Evolutionary conservation across 1,140 invertebrate genomes (phyloP).

Genomic region (Bombus difficillimus): DNA sequence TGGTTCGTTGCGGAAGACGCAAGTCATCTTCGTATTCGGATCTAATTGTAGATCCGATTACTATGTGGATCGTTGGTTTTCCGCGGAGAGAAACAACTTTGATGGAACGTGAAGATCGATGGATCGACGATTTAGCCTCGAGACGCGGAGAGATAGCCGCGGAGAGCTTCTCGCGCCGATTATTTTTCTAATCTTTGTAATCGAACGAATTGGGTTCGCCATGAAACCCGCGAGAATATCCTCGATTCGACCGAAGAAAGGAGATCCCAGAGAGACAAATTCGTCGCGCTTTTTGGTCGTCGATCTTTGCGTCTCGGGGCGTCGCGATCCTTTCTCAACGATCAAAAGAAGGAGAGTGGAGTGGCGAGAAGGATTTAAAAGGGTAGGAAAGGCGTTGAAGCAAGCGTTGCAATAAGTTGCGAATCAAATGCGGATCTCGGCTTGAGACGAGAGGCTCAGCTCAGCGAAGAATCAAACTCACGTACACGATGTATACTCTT

Average conservation of each 20-base stretch:
- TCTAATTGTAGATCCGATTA: neutral
- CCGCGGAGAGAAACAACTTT: neutral
- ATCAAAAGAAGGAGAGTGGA: neutral
- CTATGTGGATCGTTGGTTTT: neutral
- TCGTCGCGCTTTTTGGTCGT: neutral
- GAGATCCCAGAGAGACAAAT: neutral
- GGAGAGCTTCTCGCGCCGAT: slow-evolving; percentile 13
- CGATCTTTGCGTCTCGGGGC: neutral
- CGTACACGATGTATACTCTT: slow-evolving; percentile 69
- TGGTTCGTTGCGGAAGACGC: neutral
- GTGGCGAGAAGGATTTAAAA: neutral
- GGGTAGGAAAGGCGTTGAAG: slow-evolving; percentile 2
- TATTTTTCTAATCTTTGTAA: slow-evolving; percentile 56
- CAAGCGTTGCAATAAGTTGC: slow-evolving; percentile 74
- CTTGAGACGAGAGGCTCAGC: slow-evolving; percentile 70
- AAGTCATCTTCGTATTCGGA: neutral
- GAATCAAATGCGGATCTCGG: slow-evolving; percentile 77
- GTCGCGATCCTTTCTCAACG: neutral
- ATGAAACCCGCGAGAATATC: neutral
- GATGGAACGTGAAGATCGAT: neutral
- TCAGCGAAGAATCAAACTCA: slow-evolving; percentile 78
- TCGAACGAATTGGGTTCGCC: slow-evolving; percentile 23
- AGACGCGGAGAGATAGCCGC: neutral
- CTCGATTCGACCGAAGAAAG: neutral
- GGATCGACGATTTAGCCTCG: slow-evolving; percentile 22